Conservation (phyloP, 2,797 vertebrate species). For the Enoplosus armatus region DNA sequence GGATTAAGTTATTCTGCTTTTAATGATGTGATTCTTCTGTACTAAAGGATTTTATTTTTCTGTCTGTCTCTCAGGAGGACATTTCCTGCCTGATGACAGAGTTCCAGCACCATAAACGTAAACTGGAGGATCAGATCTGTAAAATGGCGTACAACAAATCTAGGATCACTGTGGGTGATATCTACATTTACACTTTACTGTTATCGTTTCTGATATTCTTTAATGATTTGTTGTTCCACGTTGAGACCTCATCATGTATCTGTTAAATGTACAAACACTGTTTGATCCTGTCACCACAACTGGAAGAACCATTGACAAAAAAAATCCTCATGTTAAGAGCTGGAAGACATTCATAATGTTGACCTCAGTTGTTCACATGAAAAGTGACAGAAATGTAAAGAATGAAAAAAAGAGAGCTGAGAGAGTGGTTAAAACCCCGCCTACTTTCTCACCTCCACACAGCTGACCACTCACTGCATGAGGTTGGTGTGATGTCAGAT, state of each 20-base stretch:
- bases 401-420: too few species aligned
- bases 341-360: too few species aligned
- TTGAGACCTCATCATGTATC: not conserved
- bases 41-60: not conserved
- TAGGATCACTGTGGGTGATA: conserved; percentile 84
- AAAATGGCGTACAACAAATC: conserved; percentile 89
- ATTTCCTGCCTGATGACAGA: conserved; percentile 86
- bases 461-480: too few species aligned
- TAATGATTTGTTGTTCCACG: not conserved
- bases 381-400: too few species aligned
- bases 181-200: not conserved
- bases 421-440: too few species aligned
- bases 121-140: conserved; percentile 86
- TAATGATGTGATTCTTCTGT: not conserved
- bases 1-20: not conserved
- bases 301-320: not conserved
- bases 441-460: too few species aligned
- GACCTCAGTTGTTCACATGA: too few species aligned
- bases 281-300: not conserved
- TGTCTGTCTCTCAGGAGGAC: conserved; percentile 83
- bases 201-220: not conserved
- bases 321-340: too few species aligned
- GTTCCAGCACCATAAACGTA: conserved; percentile 84
- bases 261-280: not conserved
- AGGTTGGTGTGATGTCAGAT: too few species aligned